Evolutionary conservation across 2,797 vertebrate genomes (phyloP), one percentile per base, ranked within the genome.

Genomic region (Sebastiscus tertius): DNA sequence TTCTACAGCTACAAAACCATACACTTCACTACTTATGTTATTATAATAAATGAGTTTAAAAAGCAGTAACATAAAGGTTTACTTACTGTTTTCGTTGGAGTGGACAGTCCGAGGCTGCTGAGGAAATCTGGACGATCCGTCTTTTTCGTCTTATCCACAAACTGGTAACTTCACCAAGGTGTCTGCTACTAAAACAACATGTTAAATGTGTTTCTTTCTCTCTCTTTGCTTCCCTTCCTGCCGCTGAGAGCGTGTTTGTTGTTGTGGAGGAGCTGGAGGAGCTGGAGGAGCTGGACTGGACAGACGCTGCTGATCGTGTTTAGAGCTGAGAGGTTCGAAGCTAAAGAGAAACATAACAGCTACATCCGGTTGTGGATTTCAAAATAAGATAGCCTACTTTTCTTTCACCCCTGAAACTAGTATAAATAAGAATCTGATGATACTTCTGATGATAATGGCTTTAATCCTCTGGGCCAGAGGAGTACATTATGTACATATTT

Each of bases 371-470:
- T 14, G 0, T 0, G 5, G 0, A 6, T 89, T 92, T 84, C 87
- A 93, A 82, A 93, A 83, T 88, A 90, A 92, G 58, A 77, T 20
- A 31, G 12, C 16, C 33, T 36, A 52, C 9, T 52, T 49, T 31
- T 13, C 14, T 26, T 6, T 4, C 6, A n/a, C 12, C n/a, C 11
- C 2, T 52, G 2, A 10, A 34, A 8, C 8, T 8, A 59, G 6
- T 10, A 20, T 18, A 13, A 20, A 20, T 60, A 6, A 60, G 7
- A 46, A 46, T 46, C 42, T 29, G 27, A 29, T 29, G 27, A 29
- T 29, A 29, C 62, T 20, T 61, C 5, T 29, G 5, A 27, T 39
- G 18, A 39, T 18, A 11, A 46, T 10, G 13, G 22, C 2, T 54
- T 63, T 22, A 14, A 65, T 46, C 14, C 26, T 60, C 20, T 2